Evolutionary conservation across 2,888 invertebrate species (phyloP), one percentile per base, ranked within the genome.

Genomic region (Piscicola geometra): DNA sequence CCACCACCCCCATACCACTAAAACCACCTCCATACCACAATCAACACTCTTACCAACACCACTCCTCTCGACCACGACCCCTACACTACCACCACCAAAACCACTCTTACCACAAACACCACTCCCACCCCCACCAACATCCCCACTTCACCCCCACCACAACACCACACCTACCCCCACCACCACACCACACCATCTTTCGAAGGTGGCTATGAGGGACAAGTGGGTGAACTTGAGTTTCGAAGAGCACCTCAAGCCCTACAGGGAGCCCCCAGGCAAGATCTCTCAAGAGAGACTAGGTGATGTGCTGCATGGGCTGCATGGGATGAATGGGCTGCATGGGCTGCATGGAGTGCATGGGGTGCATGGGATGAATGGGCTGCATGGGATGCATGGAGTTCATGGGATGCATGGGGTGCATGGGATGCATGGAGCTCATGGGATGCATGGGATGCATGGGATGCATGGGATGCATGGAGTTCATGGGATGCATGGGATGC

Each of bases 191-290:
- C 41, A 5, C 41, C 41, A 3, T 64, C 50, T 30, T 3, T 52
- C 50, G 35, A 28, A 90, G 89, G 88, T 87, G 80, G 90, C 91
- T 83, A 91, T 91, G 91, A 91, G 93, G 86, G 99, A 99, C 89
- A 94, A 94, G 86, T 99, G 97, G 97, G 97, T 98, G 94, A 98
- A 98, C 89, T 93, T 94, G 88, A 96, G 97, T 84, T 96, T 94
- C 87, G 98, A 99, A 87, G 87, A 96, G 83, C 98, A 98, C 87
- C 89, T 99, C 81, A 92, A 94, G 88, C 99, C 99, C 73, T 98
- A 92, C 88, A 89, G 92, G 81, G 98, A 99, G 88, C 84, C 85
- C 71, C 78, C 81, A 50, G 81, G 81, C 81, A 82, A 82, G 77
- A 78, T 81, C 71, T 81, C 83, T 80, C 83, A 83, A 79, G 77